Evolutionary conservation across 1,140 invertebrate genomes (phyloP).

Genomic region (Gonatopus flavifemur): DNA sequence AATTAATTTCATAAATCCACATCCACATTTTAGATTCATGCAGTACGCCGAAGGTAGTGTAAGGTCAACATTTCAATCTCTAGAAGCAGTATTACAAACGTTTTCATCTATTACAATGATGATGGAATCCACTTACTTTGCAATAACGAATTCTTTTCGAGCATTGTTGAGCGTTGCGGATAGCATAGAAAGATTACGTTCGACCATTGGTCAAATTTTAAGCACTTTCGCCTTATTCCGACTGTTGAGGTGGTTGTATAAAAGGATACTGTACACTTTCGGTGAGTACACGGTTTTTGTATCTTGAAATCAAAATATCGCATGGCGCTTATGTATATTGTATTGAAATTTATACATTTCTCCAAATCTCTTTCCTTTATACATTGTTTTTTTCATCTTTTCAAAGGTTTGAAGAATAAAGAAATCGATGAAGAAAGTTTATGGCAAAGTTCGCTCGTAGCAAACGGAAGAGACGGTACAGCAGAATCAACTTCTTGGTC

Average conservation of each 20-base stretch:
- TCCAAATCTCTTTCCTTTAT: no score
- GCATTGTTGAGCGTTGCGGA: slow-evolving; percentile 94
- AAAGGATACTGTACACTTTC: slow-evolving; percentile 70
- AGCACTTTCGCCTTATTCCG: slow-evolving; percentile 81
- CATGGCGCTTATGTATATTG: no score
- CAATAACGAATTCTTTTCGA: slow-evolving; percentile 91
- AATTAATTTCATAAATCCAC: no score
- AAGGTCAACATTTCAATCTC: slow-evolving; percentile 88
- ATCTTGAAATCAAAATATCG: no score
- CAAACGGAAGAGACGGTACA: slow-evolving; percentile 35
- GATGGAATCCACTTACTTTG: slow-evolving; percentile 94
- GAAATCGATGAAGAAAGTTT: slow-evolving; percentile 53
- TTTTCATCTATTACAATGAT: slow-evolving; percentile 94
- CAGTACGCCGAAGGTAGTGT: slow-evolving; percentile 89
- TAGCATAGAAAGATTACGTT: slow-evolving; percentile 82
- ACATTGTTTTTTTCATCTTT: slow-evolving; percentile 7
- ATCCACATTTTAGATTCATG: slow-evolving; percentile 69
- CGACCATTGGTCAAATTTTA: slow-evolving; percentile 81
- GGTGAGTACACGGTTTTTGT: slow-evolving; percentile 58
- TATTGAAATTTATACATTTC: no score
- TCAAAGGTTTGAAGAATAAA: slow-evolving; percentile 52
- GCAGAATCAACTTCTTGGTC: slow-evolving; percentile 64
- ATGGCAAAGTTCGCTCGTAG: slow-evolving; percentile 43
- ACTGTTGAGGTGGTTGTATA: slow-evolving; percentile 77
- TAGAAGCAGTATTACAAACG: slow-evolving; percentile 89